Evolutionary conservation across 2,888 invertebrate species (phyloP).

Genomic region (Agrotis segetum): DNA sequence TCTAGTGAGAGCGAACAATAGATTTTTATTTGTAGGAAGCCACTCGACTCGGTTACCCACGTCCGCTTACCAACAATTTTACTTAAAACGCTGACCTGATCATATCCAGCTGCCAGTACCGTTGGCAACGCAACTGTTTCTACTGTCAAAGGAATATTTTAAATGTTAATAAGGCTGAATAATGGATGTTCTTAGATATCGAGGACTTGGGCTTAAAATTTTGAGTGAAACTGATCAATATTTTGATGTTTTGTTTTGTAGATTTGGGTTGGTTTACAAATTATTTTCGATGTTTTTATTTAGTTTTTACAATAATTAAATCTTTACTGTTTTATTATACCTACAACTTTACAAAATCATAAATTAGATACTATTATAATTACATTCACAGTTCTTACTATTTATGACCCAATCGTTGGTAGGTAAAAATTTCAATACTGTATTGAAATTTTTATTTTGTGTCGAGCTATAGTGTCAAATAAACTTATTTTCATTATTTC

Average conservation of each 20-base stretch:
- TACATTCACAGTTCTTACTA: too few species aligned
- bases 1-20: constrained; percentile 78
- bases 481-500: too few species aligned
- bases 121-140: constrained; percentile 54
- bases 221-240: not conserved
- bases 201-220: not conserved
- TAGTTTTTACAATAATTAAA: too few species aligned
- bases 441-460: too few species aligned
- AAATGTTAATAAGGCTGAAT: constrained; percentile 43
- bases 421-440: too few species aligned
- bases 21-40: constrained; percentile 85
- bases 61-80: constrained; percentile 76
- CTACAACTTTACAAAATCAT: too few species aligned
- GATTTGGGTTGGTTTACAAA: not conserved
- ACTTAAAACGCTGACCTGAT: constrained; percentile 75
- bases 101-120: constrained; percentile 45
- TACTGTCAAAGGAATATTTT: constrained; percentile 40
- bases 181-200: constrained; percentile 27
- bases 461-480: too few species aligned
- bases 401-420: too few species aligned
- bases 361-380: too few species aligned
- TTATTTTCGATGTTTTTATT: too few species aligned
- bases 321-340: too few species aligned
- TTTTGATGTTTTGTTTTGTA: constrained; percentile 8
- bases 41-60: constrained; percentile 80